Evolutionary conservation across 2,113 vertebrate genomes (phyloP), one percentile per base, ranked within the genome.

Genomic region (Bombycilla garrulus): DNA sequence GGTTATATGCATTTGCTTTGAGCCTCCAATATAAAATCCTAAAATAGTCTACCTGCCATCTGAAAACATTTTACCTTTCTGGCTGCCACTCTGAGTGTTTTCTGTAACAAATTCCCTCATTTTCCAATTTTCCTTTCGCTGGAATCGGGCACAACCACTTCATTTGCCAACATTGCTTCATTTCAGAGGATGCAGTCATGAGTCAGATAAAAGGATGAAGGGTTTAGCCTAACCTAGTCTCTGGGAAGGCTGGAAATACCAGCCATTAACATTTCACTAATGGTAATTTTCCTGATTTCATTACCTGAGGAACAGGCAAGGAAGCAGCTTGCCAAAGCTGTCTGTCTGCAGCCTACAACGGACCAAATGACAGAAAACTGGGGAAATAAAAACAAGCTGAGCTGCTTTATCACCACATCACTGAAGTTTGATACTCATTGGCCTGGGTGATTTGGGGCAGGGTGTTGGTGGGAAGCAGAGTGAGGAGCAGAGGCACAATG

Each of bases 1-100:
- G 94, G 92, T 90, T 94, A 93, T 96, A 96, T 96, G 95, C 94
- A 94, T 96, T 95, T 97, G 86, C 96, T 97, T 96, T 96, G 96
- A 97, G 95, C 94, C 35, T 97, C 88, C 86, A 74, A 78, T 96
- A 90, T 81, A 93, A 74, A 70, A 94, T 92, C 95, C 83, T 92
- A 94, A 96, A 96, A 96, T 95, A 96, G 96, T 96, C 88, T 95
- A 91, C 88, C 80, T 94, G 94, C 95, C 94, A 92, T 90, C 76
- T 90, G 83, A 94, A 94, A 95, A 92, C 56, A 44, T 86, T 93
- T 92, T 94, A 61, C 86, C 91, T 88, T 90, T 54, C 91, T 90
- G 86, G 69, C 86, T 96, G 88, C 86, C 86, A 74, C 80, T 92
- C 56, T 58, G 51, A 83, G 64, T 5, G 0, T 89, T 80, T 83